Evolutionary conservation across 1,140 invertebrate species (phyloP).

Genomic region (Propsilocerus akamusi): DNA sequence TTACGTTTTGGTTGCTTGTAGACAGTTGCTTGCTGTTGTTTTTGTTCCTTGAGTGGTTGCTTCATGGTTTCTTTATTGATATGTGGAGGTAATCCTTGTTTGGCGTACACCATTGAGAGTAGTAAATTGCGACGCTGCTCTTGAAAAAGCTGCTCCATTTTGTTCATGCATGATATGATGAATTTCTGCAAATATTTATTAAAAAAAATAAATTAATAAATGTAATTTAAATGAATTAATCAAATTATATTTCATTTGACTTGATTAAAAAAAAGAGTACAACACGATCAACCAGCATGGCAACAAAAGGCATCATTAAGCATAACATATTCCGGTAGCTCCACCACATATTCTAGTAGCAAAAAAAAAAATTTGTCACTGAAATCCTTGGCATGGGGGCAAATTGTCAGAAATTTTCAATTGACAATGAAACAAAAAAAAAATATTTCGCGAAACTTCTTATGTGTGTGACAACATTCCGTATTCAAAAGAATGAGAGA

Average conservation of each 20-base stretch:
- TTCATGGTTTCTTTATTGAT: not conserved
- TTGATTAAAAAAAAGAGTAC: not conserved
- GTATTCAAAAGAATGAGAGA: not conserved
- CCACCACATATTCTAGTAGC: not conserved
- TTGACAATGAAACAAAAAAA: not conserved
- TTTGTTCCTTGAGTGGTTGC: slow-evolving; percentile 2
- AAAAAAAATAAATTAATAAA: not conserved
- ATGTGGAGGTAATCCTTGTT: not conserved
- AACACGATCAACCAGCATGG: not conserved
- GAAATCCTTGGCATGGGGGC: slow-evolving; percentile 2
- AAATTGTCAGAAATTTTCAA: not conserved
- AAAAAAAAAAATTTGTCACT: not conserved
- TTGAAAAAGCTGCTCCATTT: not conserved
- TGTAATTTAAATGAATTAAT: not conserved
- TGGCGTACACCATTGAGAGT: not conserved
- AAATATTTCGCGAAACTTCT: not conserved
- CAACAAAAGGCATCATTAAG: not conserved
- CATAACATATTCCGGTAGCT: not conserved
- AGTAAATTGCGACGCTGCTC: not conserved
- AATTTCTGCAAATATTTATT: not conserved
- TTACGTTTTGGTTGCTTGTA: slow-evolving; percentile 1
- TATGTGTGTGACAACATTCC: not conserved
- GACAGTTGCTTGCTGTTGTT: not conserved
- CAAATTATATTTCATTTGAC: not conserved
- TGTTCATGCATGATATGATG: slow-evolving; percentile 1